A percentile compares a stretch with the other conserved stretches of the same genome.
phyloP scores from a whole-genome alignment of 2,797 vertebrate genomes.

The Pachyuromys duprasi region DNA sequence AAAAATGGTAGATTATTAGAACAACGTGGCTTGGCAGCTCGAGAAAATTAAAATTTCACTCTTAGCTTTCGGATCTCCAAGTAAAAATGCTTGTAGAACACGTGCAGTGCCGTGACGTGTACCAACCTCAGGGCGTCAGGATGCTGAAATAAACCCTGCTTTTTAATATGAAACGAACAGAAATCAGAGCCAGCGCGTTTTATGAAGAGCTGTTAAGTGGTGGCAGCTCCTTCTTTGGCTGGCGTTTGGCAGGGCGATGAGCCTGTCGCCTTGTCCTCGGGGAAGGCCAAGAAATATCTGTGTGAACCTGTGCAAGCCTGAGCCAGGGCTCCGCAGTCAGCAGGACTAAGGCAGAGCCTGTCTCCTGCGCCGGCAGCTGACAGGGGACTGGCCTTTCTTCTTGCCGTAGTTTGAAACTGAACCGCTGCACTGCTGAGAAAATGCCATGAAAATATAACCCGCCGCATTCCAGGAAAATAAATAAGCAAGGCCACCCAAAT shows the following conservation, averaged over 20 bases:
- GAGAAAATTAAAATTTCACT: constrained; percentile 68
- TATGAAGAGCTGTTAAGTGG: not conserved
- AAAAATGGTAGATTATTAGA: constrained; percentile 60
- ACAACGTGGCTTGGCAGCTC: constrained; percentile 51
- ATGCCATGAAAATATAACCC: constrained; percentile 98
- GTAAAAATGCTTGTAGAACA: constrained; percentile 12
- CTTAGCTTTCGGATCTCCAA: constrained; percentile 27
- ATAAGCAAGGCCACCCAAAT: constrained; percentile 99
- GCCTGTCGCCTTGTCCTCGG: constrained; percentile 40
- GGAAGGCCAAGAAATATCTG: not conserved
- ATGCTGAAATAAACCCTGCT: not conserved
- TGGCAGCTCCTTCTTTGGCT: constrained; percentile 61
- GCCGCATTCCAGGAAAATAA: constrained; percentile 98
- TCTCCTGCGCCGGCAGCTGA: constrained; percentile 80
- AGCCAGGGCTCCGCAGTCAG: not conserved
- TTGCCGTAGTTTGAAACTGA: constrained; percentile 91
- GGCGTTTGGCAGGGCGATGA: constrained; percentile 76
- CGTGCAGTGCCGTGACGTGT: not conserved
- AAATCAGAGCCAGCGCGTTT: not conserved
- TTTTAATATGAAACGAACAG: not conserved
- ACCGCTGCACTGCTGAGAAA: constrained; percentile 98
- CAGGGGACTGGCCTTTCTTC: constrained; percentile 81
- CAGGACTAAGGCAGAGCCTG: constrained; percentile 74
- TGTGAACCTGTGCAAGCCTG: not conserved
- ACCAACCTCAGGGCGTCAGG: not conserved